Evolutionary conservation across 2,113 vertebrate species (phyloP).

Genomic region (Tor tambroides): DNA sequence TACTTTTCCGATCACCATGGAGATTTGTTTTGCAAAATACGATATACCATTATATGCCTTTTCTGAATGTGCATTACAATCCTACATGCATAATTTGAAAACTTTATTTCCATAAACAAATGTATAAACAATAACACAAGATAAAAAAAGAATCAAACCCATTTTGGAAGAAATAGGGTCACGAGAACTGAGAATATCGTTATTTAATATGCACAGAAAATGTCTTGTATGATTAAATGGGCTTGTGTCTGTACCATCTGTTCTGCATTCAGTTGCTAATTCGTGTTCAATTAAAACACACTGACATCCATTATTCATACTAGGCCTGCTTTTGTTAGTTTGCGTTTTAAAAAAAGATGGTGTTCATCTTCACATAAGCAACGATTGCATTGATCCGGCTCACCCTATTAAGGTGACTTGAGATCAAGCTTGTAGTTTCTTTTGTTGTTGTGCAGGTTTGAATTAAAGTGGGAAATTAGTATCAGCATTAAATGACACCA

Average conservation of each 20-base stretch:
- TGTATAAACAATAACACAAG: background rate
- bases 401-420: constrained; percentile 7
- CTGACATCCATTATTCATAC: constrained; percentile 58
- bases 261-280: constrained; percentile 59
- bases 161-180: background rate
- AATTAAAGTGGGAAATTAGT: background rate
- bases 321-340: constrained; percentile 38
- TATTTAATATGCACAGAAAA: constrained; percentile 29
- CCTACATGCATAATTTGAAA: background rate
- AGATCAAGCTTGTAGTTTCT: constrained; percentile 15
- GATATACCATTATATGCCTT: background rate
- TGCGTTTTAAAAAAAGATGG: background rate
- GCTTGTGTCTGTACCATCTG: constrained; percentile 47
- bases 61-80: background rate
- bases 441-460: constrained; percentile 14
- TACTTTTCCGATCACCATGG: background rate
- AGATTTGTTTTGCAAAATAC: background rate
- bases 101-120: background rate
- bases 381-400: background rate
- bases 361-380: constrained; percentile 15
- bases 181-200: background rate
- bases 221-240: constrained; percentile 43
- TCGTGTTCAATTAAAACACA: constrained; percentile 54
- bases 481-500: background rate
- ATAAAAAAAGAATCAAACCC: background rate